Base-by-base conservation (phyloP, 2,888 invertebrate species). In the Lobophora halterata region DNA sequence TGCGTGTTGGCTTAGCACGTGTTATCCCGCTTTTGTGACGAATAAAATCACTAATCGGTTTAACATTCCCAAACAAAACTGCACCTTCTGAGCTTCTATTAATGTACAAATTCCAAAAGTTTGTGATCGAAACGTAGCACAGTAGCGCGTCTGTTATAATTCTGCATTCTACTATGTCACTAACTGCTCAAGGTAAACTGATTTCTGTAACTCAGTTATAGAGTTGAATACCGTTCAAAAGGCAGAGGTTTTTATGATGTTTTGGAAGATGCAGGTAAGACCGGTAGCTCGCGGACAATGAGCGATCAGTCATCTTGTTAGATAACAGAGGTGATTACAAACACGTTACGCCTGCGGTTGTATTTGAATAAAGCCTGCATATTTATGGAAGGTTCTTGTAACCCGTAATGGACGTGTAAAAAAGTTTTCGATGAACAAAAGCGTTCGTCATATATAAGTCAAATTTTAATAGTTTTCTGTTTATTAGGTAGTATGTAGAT, bases 221-320 rank as follows among this genome's bases (percentile, higher is more conserved):
- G 24, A 38, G 46, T 39, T 16, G 10, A 19, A 6, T 45, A 42
- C 49, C 5, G 25, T 26, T 42, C 26, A 18, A 2, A 8, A 5
- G 4, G n/a, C 7, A 18, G 18, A 39, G 38, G 52, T 42, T 36
- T 49, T 66, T 62, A 49, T 11, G 44, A 19, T 56, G 17, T 70
- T 71, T 66, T 46, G 34, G 35, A 24, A 27, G 37, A 42, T 32
- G 44, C 59, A 62, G 66, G 71, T 71, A 86, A 86, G 65, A 79
- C 86, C 77, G 62, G 86, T 85, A 85, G 86, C 81, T 52, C 52
- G 64, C 71, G 77, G 75, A 82, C 85, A 83, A 82, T 81, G 76
- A 79, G 74, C 71, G 75, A 86, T 86, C 82, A 75, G 75, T 83
- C 82, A 81, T 79, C 71, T 70, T 62, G 71, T 77, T 77, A 79